Evolutionary conservation across 2,888 invertebrate species (phyloP), one percentile per base, ranked within the genome.

Genomic region (Acronicta aceris): DNA sequence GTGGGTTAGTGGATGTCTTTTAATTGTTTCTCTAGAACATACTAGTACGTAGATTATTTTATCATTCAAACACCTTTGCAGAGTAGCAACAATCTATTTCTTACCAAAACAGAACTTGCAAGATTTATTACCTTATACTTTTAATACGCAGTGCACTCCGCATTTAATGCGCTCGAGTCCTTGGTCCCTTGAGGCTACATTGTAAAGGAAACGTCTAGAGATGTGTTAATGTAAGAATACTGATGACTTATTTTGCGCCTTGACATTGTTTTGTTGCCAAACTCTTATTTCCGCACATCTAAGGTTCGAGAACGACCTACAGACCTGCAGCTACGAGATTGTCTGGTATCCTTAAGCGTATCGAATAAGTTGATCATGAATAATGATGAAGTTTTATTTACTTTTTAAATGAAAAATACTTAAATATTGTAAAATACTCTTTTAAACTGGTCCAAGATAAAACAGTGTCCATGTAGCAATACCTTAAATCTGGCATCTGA

Each of bases 231-330:
- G 48, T 70, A 52, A 70, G 86, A 82, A 88, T 88, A 87, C 85
- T 79, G 81, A 89, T 81, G 68, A 71, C 55, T 71, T 65, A 59
- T 59, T n/a, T 42, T 55, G 33, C 40, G 17, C 88, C 88, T 87
- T 89, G 89, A 85, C 89, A 87, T 85, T 87, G 81, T 87, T 88
- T 82, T 69, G 51, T 68, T 65, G 72, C 63, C 73, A 74, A 78
- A 81, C 53, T 49, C 8, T 27, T 55, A 55, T 83, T 81, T 85
- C 84, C 82, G 83, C 64, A 74, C 59, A 59, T 50, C 55, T 61
- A 65, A 69, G 61, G 71, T 66, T 69, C 50, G 49, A 51, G 65
- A 72, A 70, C 55, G 64, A 69, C 76, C 72, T 77, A n/a, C 38
- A 15, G n/a, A n/a, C n/a, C n/a, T n/a, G 17, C 15, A 21, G 12